These are phyloP conservation scores for Datnioides undecimradiatus DNA, from an alignment of 2,113 vertebrate genomes.

Conservation along the genomic window DNA sequence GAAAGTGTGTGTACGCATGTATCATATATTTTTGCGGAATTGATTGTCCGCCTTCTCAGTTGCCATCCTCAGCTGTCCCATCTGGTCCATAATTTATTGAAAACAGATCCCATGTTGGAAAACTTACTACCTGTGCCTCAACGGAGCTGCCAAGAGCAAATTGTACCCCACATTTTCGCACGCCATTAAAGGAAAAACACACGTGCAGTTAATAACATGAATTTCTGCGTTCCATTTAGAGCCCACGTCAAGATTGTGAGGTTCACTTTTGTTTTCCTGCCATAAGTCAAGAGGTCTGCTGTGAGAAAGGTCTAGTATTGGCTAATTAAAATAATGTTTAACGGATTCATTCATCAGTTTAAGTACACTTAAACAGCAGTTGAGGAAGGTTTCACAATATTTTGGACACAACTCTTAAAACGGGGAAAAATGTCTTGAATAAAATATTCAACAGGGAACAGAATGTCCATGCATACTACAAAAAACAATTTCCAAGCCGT, in stretches of 20 bases:
- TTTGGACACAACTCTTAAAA: background rate
- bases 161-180: background rate
- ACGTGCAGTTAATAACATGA: background rate
- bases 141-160: background rate
- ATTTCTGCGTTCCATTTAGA: background rate
- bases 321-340: background rate
- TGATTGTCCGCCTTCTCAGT: background rate
- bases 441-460: slow-evolving; percentile 2
- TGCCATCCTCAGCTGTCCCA: background rate
- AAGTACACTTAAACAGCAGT: background rate
- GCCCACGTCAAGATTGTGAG: background rate
- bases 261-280: background rate
- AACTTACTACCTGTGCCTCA: background rate
- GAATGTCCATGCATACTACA: slow-evolving; percentile 16
- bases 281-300: background rate
- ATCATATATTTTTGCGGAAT: background rate
- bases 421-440: slow-evolving; percentile 3
- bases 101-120: background rate
- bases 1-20: background rate
- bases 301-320: background rate
- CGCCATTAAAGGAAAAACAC: background rate
- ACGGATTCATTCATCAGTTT: background rate
- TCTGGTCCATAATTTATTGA: slow-evolving; percentile 4
- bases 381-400: background rate
- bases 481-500: slow-evolving; percentile 41